Conservation (phyloP, 2,888 invertebrate genomes). For the Leuctra nigra region DNA sequence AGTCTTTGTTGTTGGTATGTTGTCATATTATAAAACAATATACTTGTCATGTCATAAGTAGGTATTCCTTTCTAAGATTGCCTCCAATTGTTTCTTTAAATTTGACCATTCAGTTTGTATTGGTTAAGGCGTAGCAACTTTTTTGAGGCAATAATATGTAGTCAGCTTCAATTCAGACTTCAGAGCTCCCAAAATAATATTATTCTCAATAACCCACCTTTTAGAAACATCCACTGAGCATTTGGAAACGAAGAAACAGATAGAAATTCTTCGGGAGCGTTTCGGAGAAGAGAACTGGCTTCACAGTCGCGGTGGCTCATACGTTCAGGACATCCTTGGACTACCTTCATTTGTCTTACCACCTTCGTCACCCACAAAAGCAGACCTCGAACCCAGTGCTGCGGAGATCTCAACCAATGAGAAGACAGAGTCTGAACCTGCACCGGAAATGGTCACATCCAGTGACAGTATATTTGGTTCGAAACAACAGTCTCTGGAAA, state of each 20-base stretch:
- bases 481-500: not conserved
- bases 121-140: too few relatives aligned
- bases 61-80: too few relatives aligned
- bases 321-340: slow-evolving; percentile 50
- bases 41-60: too few relatives aligned
- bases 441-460: not conserved
- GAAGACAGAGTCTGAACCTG: slow-evolving; percentile 26
- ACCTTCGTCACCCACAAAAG: not conserved
- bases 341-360: slow-evolving; percentile 33
- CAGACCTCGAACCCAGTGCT: not conserved
- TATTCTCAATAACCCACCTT: too few relatives aligned
- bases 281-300: slow-evolving; percentile 56
- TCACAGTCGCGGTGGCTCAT: slow-evolving; percentile 45
- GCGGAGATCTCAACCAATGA: slow-evolving; percentile 35
- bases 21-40: too few relatives aligned
- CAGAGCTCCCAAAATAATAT: too few relatives aligned
- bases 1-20: too few relatives aligned
- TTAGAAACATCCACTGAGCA: slow-evolving; percentile 42
- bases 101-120: too few relatives aligned
- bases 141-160: too few relatives aligned
- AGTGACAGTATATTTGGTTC: not conserved
- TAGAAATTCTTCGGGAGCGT: slow-evolving; percentile 49
- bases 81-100: too few relatives aligned
- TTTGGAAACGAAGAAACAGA: slow-evolving; percentile 51
- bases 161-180: too few relatives aligned